Evolutionary conservation across 2,888 invertebrate species (phyloP).

Genomic region (Schizotus pectinicornis): DNA sequence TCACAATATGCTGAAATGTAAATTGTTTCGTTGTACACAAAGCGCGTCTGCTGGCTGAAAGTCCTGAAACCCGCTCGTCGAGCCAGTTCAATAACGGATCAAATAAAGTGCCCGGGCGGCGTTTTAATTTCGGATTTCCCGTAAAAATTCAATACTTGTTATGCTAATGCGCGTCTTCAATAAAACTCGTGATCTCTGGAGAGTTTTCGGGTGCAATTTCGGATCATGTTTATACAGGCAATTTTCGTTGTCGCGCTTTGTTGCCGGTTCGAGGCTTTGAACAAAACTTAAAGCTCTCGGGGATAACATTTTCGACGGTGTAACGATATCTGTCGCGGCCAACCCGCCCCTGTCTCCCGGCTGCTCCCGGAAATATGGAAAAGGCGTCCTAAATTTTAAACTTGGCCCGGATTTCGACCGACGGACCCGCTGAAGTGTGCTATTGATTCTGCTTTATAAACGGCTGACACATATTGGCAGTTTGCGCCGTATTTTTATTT

Average conservation of each 20-base stretch:
- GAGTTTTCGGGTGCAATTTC: conserved; percentile 22
- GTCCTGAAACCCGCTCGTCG: too few species aligned
- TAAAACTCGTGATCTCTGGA: conserved; percentile 21
- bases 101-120: background rate
- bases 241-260: conserved; percentile 28
- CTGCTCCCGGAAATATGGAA: conserved; percentile 23
- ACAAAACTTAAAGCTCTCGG: conserved; percentile 25
- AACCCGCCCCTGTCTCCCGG: background rate
- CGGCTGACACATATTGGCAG: conserved; percentile 27
- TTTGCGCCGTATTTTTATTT: conserved; percentile 20
- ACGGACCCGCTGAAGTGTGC: conserved; percentile 23
- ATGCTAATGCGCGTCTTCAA: conserved; percentile 12
- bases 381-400: conserved; percentile 25
- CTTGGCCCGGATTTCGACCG: conserved; percentile 22
- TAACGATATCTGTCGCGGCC: conserved; percentile 20
- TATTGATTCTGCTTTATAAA: conserved; percentile 29
- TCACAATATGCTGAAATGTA: conserved; percentile 4
- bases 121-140: conserved; percentile 19
- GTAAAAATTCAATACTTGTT: conserved; percentile 14
- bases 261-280: conserved; percentile 21
- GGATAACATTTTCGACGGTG: conserved; percentile 23
- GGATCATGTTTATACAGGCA: conserved; percentile 25
- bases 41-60: too few species aligned
- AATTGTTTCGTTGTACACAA: conserved; percentile 1
- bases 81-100: too few species aligned